These are phyloP conservation scores for Procavia capensis DNA, from an alignment of 2,113 vertebrate species.

Conservation along the genomic window DNA sequence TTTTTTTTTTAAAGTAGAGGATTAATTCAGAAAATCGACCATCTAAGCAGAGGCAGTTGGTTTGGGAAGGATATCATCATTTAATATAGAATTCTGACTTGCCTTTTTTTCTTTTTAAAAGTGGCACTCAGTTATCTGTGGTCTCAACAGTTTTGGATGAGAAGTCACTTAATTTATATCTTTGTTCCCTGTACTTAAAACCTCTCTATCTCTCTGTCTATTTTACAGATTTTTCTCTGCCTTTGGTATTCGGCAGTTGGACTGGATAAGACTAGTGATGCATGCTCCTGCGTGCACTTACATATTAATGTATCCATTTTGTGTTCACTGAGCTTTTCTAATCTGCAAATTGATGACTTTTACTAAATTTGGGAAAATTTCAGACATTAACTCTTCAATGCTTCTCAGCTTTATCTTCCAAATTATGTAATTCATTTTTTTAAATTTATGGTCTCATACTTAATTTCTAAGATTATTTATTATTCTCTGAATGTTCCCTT, in stretches of 20 bases:
- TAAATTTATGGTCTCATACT: too few relatives aligned
- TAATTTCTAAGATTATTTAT: background rate
- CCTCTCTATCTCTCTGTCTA: accelerated
- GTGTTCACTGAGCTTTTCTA: background rate
- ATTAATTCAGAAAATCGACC: too few relatives aligned
- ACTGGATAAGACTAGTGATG: background rate
- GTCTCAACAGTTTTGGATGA: background rate
- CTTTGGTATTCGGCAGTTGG: background rate
- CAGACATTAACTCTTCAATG: background rate
- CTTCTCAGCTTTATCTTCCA: background rate
- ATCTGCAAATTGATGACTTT: background rate
- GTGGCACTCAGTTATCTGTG: background rate
- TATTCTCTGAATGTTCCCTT: background rate
- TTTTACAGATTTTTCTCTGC: background rate
- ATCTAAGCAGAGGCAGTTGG: too few relatives aligned
- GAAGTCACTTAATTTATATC: background rate
- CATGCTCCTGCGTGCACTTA: background rate
- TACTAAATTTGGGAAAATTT: background rate
- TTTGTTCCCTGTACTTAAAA: background rate
- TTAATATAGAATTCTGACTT: background rate
- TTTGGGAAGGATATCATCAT: background rate
- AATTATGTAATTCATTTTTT: too few relatives aligned
- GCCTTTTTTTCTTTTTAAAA: background rate
- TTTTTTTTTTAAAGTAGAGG: too few relatives aligned
- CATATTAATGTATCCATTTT: background rate